Percentiles rank a stretch among this genome's conserved stretches.
These are phyloP conservation scores for Chrysomela aeneicollis DNA, from an alignment of 2,888 invertebrate genomes.

Conservation along the genomic window DNA sequence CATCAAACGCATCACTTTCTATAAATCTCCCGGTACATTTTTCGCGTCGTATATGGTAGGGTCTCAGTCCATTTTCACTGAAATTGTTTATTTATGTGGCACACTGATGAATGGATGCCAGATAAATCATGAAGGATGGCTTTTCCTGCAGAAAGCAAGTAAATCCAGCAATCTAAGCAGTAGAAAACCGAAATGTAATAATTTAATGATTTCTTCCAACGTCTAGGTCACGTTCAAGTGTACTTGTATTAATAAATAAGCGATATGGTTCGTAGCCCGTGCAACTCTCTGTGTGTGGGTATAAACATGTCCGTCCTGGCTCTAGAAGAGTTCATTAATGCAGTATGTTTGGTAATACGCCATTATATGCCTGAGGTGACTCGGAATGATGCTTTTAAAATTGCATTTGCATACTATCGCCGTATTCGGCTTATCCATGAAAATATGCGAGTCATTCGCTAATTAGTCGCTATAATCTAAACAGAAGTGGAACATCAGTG, in stretches of 20 bases:
- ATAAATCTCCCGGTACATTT: conserved; percentile 16
- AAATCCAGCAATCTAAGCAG: conserved; percentile 43
- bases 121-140: conserved; percentile 31
- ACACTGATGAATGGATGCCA: conserved; percentile 32
- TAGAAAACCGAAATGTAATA: conserved; percentile 53
- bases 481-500: background rate
- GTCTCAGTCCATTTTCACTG: conserved; percentile 14
- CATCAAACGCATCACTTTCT: conserved; percentile 9
- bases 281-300: conserved; percentile 60
- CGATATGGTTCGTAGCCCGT: conserved; percentile 62
- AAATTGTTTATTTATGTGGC: conserved; percentile 18
- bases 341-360: conserved; percentile 60
- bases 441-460: conserved; percentile 23
- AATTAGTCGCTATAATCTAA: conserved; percentile 5
- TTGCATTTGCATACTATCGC: conserved; percentile 58
- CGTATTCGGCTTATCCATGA: conserved; percentile 40
- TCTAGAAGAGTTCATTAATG: conserved; percentile 62
- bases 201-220: conserved; percentile 59
- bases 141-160: conserved; percentile 36
- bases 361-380: conserved; percentile 58
- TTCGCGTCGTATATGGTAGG: conserved; percentile 4
- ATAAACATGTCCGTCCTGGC: conserved; percentile 61
- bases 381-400: conserved; percentile 61
- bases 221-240: conserved; percentile 60
- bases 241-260: conserved; percentile 60